Conservation (phyloP, 1,140 invertebrate genomes). For the Proales similis region DNA sequence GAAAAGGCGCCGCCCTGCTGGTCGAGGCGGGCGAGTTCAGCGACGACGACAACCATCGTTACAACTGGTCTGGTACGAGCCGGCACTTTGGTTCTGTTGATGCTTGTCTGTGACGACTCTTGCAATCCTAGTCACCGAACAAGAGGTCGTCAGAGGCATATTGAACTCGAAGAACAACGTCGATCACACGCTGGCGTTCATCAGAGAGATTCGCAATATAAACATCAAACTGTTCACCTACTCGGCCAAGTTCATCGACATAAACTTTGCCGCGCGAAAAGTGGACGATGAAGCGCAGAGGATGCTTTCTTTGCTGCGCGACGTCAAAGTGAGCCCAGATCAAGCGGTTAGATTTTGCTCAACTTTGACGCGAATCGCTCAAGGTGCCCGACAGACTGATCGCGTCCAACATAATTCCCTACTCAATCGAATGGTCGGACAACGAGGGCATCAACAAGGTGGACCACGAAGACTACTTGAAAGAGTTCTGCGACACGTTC, state of each 20-base stretch:
- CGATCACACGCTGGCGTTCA: slow-evolving; percentile 81
- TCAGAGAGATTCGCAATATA: slow-evolving; percentile 93
- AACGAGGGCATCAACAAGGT: slow-evolving; percentile 83
- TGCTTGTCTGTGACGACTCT: slow-evolving; percentile 6
- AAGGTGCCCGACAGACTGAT: slow-evolving; percentile 26
- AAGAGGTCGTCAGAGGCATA: slow-evolving; percentile 90
- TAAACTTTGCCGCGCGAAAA: slow-evolving; percentile 74
- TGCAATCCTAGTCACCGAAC: slow-evolving; percentile 70
- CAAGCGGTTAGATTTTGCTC: slow-evolving; percentile 39
- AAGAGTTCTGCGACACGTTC: slow-evolving; percentile 71
- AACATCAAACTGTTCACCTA: slow-evolving; percentile 81
- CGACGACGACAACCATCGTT: slow-evolving; percentile 90
- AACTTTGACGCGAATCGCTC: slow-evolving; percentile 39
- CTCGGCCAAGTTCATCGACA: slow-evolving; percentile 89
- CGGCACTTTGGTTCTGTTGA: not conserved
- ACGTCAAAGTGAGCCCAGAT: slow-evolving; percentile 66
- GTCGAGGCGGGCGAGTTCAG: slow-evolving; percentile 76
- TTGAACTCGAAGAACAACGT: slow-evolving; percentile 87
- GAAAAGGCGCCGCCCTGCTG: slow-evolving; percentile 78
- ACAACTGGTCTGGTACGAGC: slow-evolving; percentile 87
- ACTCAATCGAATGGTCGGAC: slow-evolving; percentile 92
- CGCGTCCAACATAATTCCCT: slow-evolving; percentile 57
- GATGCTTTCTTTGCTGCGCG: slow-evolving; percentile 76
- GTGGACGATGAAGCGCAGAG: slow-evolving; percentile 89
- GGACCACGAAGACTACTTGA: slow-evolving; percentile 85